These are phyloP conservation scores for Coreius guichenoti DNA, from an alignment of 2,797 vertebrate species.

Conservation along the genomic window DNA sequence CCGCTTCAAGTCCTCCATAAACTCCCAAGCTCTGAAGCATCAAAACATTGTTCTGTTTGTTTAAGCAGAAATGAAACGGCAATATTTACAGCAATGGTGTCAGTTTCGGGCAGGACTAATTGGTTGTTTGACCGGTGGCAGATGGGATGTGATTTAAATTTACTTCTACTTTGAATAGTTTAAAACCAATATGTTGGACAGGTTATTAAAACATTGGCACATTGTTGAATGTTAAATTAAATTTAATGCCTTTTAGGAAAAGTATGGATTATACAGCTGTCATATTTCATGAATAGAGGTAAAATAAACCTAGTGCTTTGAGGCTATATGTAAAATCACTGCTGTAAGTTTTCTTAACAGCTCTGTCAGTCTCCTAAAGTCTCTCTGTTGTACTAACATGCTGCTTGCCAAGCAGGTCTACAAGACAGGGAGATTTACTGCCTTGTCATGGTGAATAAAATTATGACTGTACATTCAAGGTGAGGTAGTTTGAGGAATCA, in stretches of 20 bases:
- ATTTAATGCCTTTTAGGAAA: neutral
- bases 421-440: conserved; percentile 67
- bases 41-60: neutral
- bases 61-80: neutral
- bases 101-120: neutral
- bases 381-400: conserved; percentile 23
- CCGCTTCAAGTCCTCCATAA: neutral
- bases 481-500: conserved; percentile 19
- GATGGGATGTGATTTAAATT: neutral
- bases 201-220: neutral
- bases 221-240: neutral
- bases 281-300: neutral
- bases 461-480: conserved; percentile 30
- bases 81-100: neutral
- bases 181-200: neutral
- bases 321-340: conserved; percentile 18
- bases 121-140: neutral
- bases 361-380: conserved; percentile 33
- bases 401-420: conserved; percentile 58
- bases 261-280: neutral
- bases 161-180: neutral
- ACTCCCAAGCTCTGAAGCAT: neutral
- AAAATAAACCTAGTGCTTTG: neutral
- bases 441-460: conserved; percentile 60
- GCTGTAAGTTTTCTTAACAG: conserved; percentile 26